phyloP scores from a whole-genome alignment of 1,140 invertebrate species.

The Diploscapter pachys region DNA sequence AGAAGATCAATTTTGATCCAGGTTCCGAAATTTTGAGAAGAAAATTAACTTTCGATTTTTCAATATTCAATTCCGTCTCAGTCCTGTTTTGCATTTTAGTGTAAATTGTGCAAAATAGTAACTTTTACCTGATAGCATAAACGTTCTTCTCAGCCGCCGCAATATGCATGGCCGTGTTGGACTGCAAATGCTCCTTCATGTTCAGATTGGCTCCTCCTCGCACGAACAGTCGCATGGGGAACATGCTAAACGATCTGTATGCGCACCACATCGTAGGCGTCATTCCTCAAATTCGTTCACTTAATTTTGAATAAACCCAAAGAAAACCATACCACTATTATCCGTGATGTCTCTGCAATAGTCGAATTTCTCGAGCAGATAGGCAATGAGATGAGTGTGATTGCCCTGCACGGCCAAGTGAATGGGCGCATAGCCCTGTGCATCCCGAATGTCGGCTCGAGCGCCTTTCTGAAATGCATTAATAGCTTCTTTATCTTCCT shows the following conservation, averaged over 20 bases:
- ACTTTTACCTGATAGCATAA: slow-evolving; percentile 19
- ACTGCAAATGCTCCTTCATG: slow-evolving; percentile 26
- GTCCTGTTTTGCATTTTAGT: too few species aligned
- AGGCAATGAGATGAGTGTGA: slow-evolving; percentile 23
- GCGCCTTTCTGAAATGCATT: slow-evolving; percentile 16
- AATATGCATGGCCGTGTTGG: slow-evolving; percentile 31
- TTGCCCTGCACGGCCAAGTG: slow-evolving; percentile 29
- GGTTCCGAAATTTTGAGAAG: too few species aligned
- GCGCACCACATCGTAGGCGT: slow-evolving; percentile 30
- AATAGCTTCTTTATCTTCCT: too few species aligned
- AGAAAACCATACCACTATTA: slow-evolving; percentile 21
- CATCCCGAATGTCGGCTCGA: slow-evolving; percentile 14
- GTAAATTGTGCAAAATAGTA: not conserved
- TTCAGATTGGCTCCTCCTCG: slow-evolving; percentile 23
- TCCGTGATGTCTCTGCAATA: slow-evolving; percentile 32
- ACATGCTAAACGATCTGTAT: slow-evolving; percentile 24
- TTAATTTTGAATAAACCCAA: not conserved
- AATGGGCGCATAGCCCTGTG: slow-evolving; percentile 29
- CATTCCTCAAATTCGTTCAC: slow-evolving; percentile 19
- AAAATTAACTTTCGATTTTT: not conserved
- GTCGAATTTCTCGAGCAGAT: slow-evolving; percentile 30
- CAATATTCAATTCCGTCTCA: not conserved
- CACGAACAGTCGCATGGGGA: slow-evolving; percentile 27
- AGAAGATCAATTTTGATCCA: too few species aligned
- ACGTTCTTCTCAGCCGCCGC: slow-evolving; percentile 21